Evolutionary conservation across 2,797 vertebrate genomes (phyloP).

Genomic region (Pseudochirops corinnae): DNA sequence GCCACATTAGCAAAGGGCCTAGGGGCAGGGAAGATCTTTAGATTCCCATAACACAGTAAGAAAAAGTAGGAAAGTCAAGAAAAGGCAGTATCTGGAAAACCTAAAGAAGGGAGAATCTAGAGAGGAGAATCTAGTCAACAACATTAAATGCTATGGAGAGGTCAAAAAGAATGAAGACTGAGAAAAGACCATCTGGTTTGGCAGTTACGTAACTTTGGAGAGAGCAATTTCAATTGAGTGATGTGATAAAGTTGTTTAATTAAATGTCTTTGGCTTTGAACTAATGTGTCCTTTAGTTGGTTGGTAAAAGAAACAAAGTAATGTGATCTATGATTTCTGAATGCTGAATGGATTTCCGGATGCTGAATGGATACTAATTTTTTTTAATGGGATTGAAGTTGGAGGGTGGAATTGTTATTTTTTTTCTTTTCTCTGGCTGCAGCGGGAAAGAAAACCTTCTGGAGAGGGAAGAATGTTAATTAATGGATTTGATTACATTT

Average conservation of each 20-base stretch:
- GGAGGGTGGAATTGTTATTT: neutral
- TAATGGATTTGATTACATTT: neutral
- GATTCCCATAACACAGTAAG: too few species aligned
- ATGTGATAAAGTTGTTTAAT: neutral
- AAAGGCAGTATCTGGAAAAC: neutral
- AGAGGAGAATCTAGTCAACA: neutral
- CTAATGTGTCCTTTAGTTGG: neutral
- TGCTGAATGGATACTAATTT: slow-evolving; percentile 1
- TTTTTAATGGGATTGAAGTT: neutral
- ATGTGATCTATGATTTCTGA: neutral
- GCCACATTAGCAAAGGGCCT: too few species aligned
- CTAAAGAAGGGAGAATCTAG: neutral
- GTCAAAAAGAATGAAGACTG: neutral
- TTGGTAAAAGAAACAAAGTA: neutral
- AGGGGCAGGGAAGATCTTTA: too few species aligned
- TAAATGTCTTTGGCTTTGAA: slow-evolving; percentile 5
- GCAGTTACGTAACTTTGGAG: neutral
- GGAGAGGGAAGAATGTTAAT: neutral
- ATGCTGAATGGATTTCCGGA: neutral
- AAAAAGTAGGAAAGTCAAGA: neutral
- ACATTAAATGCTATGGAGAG: neutral
- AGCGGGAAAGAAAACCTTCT: neutral
- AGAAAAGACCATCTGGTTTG: neutral
- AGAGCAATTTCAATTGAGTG: neutral
- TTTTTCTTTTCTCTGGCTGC: neutral